Conservation (phyloP, 2,113 vertebrate genomes). For the Melanotaenia duboulayi region DNA sequence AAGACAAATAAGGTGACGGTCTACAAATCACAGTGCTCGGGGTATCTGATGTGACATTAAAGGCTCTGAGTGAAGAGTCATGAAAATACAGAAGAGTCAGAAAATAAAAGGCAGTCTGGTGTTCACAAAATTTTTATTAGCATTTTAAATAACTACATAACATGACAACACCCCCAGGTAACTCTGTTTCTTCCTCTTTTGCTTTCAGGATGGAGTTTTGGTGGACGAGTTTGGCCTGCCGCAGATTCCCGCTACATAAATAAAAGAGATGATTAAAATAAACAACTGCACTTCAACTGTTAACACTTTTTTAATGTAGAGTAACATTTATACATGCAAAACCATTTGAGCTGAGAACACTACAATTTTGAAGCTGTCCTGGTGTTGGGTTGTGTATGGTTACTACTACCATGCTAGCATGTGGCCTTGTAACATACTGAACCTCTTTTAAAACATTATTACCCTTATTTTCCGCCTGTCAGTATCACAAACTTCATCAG, state of each 20-base stretch:
- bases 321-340: conserved; percentile 72
- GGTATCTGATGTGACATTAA: too few relatives aligned
- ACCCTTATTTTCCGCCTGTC: neutral
- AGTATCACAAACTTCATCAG: neutral
- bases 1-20: conserved; percentile 91
- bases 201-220: conserved; percentile 91
- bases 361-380: conserved; percentile 44
- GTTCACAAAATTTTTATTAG: too few relatives aligned
- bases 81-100: neutral
- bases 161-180: too few relatives aligned
- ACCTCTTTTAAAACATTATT: conserved; percentile 13
- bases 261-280: neutral
- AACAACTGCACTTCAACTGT: conserved; percentile 61
- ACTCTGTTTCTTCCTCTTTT: conserved; percentile 10
- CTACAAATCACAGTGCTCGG: neutral
- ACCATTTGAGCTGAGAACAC: conserved; percentile 57
- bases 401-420: conserved; percentile 68
- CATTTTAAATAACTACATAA: too few relatives aligned
- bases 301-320: conserved; percentile 78
- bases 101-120: conserved; percentile 2
- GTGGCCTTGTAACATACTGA: conserved; percentile 66
- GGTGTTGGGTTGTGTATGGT: conserved; percentile 53
- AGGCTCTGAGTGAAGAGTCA: neutral
- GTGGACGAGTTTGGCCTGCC: conserved; percentile 98
- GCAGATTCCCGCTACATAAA: conserved; percentile 96